phyloP scores from a whole-genome alignment of 2,113 vertebrate genomes.

The Todiramphus saurophagus region DNA sequence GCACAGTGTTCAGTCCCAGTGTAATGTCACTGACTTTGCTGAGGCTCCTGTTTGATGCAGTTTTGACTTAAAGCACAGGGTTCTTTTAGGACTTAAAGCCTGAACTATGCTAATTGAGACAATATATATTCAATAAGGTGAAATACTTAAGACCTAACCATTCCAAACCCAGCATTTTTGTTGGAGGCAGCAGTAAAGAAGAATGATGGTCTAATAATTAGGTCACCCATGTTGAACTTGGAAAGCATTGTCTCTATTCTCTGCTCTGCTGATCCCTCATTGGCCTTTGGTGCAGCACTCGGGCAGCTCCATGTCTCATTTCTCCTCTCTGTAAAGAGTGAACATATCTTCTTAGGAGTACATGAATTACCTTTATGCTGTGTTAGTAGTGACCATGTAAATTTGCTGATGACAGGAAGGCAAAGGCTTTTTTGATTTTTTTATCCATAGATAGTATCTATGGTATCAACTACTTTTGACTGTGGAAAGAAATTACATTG shows the following conservation, averaged over 20 bases:
- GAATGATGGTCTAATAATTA: neutral
- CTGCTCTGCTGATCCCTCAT: neutral
- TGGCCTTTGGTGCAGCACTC: neutral
- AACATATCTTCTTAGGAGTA: neutral
- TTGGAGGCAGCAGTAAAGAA: neutral
- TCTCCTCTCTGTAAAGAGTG: neutral
- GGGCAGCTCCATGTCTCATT: neutral
- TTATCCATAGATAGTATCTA: neutral
- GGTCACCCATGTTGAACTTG: neutral
- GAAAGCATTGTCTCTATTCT: neutral
- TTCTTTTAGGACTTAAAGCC: neutral
- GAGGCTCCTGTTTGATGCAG: neutral
- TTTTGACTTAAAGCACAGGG: neutral
- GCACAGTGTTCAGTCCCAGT: neutral
- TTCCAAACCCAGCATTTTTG: neutral
- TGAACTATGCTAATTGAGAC: neutral
- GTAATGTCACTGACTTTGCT: neutral
- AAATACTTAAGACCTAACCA: neutral
- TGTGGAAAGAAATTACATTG: neutral
- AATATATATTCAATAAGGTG: neutral
- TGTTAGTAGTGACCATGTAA: neutral
- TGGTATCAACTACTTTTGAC: neutral
- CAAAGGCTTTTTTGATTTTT: neutral
- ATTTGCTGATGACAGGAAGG: neutral
- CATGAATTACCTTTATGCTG: neutral